These are phyloP conservation scores for Hippocampus barbouri DNA, from an alignment of 2,113 vertebrate species.

Conservation along the genomic window DNA sequence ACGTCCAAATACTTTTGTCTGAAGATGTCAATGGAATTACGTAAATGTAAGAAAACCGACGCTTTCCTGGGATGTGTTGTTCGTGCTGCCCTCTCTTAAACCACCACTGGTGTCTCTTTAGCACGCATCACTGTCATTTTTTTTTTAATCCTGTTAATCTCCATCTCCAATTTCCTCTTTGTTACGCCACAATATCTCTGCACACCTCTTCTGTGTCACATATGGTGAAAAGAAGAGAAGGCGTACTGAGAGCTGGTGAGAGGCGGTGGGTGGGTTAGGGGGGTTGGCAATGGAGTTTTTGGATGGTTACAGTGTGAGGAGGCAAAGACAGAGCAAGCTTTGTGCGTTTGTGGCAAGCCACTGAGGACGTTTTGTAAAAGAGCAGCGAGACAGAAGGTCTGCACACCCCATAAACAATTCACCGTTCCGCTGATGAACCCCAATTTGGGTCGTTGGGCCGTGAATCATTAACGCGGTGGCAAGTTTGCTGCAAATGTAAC, in stretches of 20 bases:
- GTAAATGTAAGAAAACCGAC: not conserved
- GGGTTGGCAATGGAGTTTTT: not conserved
- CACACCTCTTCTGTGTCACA: not conserved
- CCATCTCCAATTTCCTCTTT: not conserved
- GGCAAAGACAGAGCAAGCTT: constrained; percentile 17
- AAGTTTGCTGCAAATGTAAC: not conserved
- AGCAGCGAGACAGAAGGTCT: constrained; percentile 13
- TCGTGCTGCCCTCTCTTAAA: not conserved
- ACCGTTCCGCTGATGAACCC: not conserved
- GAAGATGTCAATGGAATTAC: not conserved
- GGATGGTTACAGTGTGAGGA: not conserved
- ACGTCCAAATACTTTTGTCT: not conserved
- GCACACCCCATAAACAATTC: constrained; percentile 1
- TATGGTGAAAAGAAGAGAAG: not conserved
- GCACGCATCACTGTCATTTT: constrained; percentile 13
- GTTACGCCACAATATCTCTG: not conserved
- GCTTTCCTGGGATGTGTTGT: not conserved
- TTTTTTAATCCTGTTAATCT: not conserved
- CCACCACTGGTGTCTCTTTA: constrained; percentile 14
- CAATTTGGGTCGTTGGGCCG: not conserved
- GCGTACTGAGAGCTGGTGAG: not conserved
- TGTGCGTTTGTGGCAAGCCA: constrained; percentile 5
- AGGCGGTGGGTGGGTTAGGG: not conserved
- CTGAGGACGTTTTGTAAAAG: constrained; percentile 12
- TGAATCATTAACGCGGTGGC: not conserved